A percentile compares a stretch with the other conserved stretches of the same genome.
Conservation (phyloP, 2,888 invertebrate genomes). For the Bombyx huttoni region DNA sequence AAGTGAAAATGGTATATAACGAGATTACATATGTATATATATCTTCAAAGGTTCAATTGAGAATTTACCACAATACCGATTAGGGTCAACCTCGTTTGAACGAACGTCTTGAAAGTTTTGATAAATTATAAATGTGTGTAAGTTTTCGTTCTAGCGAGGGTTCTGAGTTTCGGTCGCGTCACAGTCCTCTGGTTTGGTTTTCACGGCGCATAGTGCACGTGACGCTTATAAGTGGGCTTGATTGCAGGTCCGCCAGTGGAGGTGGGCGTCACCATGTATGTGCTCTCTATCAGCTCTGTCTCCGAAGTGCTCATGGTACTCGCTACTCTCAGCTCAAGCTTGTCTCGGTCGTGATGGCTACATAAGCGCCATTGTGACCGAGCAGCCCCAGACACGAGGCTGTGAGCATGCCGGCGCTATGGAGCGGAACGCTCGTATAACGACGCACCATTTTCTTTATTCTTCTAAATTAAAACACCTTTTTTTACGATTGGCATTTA, state of each 20-base stretch:
- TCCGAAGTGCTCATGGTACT: conserved; percentile 98
- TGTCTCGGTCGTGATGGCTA: conserved; percentile 53
- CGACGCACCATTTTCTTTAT: conserved; percentile 20
- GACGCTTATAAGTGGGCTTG: conserved; percentile 66
- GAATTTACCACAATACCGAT: conserved; percentile 15
- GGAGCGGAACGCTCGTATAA: conserved; percentile 51
- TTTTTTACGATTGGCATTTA: conserved; percentile 6
- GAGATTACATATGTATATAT: conserved; percentile 37
- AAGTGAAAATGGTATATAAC: conserved; percentile 83
- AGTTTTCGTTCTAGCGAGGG: conserved; percentile 30
- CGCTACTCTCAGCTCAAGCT: conserved; percentile 65
- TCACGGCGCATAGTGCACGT: conserved; percentile 45
- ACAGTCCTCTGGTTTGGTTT: conserved; percentile 56
- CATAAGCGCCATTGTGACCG: conserved; percentile 50
- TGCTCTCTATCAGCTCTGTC: conserved; percentile 97
- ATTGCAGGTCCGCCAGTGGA: conserved; percentile 96
- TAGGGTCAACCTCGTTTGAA: conserved; percentile 39
- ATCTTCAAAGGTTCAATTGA: conserved; percentile 32
- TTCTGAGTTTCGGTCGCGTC: conserved; percentile 23
- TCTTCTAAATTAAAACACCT: not conserved
- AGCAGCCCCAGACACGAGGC: conserved; percentile 72
- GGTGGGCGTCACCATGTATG: conserved; percentile 98
- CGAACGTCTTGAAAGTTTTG: conserved; percentile 11
- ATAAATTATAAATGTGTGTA: conserved; percentile 1
- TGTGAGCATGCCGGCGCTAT: conserved; percentile 69